Evolutionary conservation across 2,888 invertebrate species (phyloP).

Genomic region (Eupithecia subfuscata): DNA sequence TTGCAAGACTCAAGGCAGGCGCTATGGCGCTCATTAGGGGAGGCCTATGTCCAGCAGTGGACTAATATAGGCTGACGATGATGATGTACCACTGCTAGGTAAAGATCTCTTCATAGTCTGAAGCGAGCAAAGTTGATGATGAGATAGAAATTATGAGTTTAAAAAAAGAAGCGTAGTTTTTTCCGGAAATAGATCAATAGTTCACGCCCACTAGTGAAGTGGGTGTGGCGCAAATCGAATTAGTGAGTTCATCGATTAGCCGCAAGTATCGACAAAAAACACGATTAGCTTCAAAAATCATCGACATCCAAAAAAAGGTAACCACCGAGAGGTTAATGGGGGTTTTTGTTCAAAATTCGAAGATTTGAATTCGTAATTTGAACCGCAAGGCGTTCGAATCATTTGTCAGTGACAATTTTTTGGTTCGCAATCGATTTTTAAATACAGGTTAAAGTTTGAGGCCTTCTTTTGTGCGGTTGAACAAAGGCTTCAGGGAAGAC

Average conservation of each 20-base stretch:
- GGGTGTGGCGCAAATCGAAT: constrained; percentile 82
- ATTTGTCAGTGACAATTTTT: constrained; percentile 85
- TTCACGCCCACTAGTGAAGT: constrained; percentile 73
- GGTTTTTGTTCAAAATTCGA: constrained; percentile 82
- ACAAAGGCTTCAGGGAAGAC: constrained; percentile 38
- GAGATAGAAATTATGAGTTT: neutral
- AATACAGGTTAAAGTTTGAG: constrained; percentile 76
- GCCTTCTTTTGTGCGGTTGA: constrained; percentile 45
- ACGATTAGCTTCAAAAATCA: constrained; percentile 81
- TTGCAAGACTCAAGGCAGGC: too few relatives aligned
- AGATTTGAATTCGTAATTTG: constrained; percentile 84
- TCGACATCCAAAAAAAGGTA: constrained; percentile 81
- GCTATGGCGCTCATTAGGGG: too few relatives aligned
- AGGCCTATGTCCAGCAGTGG: too few relatives aligned
- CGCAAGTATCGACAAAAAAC: constrained; percentile 79
- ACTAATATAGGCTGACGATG: too few relatives aligned
- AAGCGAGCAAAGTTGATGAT: neutral
- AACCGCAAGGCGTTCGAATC: constrained; percentile 83
- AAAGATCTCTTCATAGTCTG: neutral
- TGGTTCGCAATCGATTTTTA: constrained; percentile 83
- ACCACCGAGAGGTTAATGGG: constrained; percentile 78
- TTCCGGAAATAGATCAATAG: constrained; percentile 63
- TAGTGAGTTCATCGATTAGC: constrained; percentile 81
- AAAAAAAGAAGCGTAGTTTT: constrained; percentile 25
- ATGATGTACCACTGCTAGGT: neutral